Conservation (phyloP, 2,113 vertebrate genomes). For the Phrynocephalus versicolor region DNA sequence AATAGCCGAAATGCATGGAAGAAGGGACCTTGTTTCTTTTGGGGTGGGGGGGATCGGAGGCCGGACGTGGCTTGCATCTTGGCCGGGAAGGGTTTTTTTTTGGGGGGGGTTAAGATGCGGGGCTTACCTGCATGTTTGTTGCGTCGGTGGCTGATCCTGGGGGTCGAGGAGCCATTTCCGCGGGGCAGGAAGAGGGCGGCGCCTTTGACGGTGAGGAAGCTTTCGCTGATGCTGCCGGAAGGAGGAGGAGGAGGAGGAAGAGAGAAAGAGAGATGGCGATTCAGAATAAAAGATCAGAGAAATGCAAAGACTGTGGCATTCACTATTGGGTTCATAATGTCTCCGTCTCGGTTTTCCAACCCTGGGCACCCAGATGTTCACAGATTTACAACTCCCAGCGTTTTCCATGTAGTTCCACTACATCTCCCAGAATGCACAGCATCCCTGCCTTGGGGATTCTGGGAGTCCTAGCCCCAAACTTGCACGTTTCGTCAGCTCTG, state of each 20-base stretch:
- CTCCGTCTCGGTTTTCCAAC: too few species aligned
- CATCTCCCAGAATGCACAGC: not conserved
- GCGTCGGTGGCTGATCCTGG: conserved; percentile 86
- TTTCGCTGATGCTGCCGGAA: conserved; percentile 91
- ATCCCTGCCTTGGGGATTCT: not conserved
- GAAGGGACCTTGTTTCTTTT: too few species aligned
- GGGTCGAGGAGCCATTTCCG: conserved; percentile 87
- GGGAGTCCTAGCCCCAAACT: not conserved
- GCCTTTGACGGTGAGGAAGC: conserved; percentile 96
- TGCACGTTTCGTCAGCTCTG: not conserved
- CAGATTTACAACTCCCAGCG: too few species aligned
- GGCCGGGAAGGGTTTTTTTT: too few species aligned
- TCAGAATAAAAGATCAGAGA: not conserved
- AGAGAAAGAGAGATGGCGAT: not conserved
- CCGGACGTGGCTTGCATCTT: too few species aligned
- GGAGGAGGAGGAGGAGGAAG: conserved; percentile 13
- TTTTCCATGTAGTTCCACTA: too few species aligned
- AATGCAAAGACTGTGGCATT: too few species aligned
- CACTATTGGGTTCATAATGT: too few species aligned
- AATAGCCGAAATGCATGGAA: too few species aligned
- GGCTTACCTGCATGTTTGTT: conserved; percentile 93
- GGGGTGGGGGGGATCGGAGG: too few species aligned
- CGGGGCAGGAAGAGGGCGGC: conserved; percentile 94
- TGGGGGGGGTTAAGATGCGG: too few species aligned
- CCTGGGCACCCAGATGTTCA: too few species aligned